Conservation (phyloP, 2,888 invertebrate species). For the Antheraea yamamai region DNA sequence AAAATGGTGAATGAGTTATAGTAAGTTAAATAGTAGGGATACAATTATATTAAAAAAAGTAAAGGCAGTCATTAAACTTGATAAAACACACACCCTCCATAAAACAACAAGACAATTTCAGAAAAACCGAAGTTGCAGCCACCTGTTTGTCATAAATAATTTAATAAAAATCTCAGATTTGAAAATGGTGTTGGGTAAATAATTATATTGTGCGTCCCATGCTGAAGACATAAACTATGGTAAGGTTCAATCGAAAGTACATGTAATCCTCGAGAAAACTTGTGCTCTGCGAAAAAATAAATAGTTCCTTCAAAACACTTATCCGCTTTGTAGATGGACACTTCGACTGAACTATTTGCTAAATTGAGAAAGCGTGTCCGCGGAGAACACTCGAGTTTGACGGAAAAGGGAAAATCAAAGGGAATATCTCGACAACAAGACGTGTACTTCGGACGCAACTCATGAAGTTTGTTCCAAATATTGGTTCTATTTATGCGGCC, state of each 20-base stretch:
- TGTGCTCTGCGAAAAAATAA: conserved; percentile 13
- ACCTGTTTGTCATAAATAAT: background rate
- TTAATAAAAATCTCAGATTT: background rate
- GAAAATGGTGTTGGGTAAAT: background rate
- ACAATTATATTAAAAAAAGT: no score
- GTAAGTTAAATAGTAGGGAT: no score
- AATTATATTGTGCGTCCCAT: background rate
- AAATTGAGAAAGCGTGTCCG: conserved; percentile 72
- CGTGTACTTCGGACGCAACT: conserved; percentile 33
- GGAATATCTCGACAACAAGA: conserved; percentile 45
- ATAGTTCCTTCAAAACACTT: conserved; percentile 20
- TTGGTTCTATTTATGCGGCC: conserved; percentile 3
- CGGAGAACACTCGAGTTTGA: conserved; percentile 49
- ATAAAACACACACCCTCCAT: no score
- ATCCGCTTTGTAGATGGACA: conserved; percentile 19
- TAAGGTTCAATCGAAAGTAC: background rate
- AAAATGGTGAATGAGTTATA: no score
- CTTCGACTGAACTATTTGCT: conserved; percentile 55
- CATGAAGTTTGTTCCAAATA: conserved; percentile 18
- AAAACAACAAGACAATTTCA: no score
- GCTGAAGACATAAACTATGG: background rate
- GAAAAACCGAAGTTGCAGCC: no score
- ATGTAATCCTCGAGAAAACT: background rate
- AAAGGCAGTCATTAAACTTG: no score
- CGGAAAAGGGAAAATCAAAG: conserved; percentile 65